These are phyloP conservation scores for Drosophila parabipectinata DNA, from an alignment of 1,140 invertebrate species.

Conservation along the genomic window DNA sequence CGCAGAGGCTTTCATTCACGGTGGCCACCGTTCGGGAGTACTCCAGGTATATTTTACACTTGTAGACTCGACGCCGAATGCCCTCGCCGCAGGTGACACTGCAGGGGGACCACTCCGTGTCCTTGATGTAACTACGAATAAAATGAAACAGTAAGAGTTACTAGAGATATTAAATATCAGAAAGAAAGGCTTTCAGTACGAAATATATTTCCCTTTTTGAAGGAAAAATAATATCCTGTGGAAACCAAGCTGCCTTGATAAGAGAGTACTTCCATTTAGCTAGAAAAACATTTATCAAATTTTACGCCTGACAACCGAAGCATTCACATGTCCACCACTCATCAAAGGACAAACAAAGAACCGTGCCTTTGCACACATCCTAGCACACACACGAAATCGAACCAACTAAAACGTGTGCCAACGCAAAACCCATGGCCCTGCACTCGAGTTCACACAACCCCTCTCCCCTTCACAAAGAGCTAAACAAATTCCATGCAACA, in stretches of 20 bases:
- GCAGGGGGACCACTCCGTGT: conserved; percentile 93
- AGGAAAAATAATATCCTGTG: not conserved
- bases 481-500: conserved; percentile 61
- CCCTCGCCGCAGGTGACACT: conserved; percentile 96
- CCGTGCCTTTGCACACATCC: conserved; percentile 4
- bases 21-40: conserved; percentile 94
- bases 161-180: too few relatives aligned
- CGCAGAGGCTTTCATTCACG: conserved; percentile 94
- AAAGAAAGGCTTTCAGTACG: too few relatives aligned
- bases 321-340: not conserved
- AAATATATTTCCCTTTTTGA: too few relatives aligned
- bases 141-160: not conserved
- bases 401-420: conserved; percentile 38
- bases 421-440: conserved; percentile 3
- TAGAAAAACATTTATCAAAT: conserved; percentile 29
- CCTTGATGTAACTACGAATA: conserved; percentile 85
- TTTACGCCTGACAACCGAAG: conserved; percentile 6
- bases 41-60: conserved; percentile 97
- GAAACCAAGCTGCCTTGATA: not conserved
- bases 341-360: conserved; percentile 9
- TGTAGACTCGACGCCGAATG: conserved; percentile 90
- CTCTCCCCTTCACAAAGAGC: not conserved
- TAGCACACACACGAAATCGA: conserved; percentile 6
- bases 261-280: not conserved
- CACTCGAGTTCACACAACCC: not conserved